phyloP scores from a whole-genome alignment of 1,140 invertebrate species.

The Coptotermes formosanus region DNA sequence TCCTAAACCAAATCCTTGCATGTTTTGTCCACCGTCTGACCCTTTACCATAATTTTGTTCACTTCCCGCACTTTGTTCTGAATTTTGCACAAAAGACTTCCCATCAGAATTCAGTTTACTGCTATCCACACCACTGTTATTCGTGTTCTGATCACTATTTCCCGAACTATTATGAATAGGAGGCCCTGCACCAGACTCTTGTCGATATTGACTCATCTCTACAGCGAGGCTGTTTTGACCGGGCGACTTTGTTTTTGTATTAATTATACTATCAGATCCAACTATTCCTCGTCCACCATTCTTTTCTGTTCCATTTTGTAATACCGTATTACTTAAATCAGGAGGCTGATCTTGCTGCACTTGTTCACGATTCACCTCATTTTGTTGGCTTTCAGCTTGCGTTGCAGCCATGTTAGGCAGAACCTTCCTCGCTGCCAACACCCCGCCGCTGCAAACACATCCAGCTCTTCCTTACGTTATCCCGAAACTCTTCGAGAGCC shows the following conservation, averaged over 20 bases:
- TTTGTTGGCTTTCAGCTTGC: constrained; percentile 59
- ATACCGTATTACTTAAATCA: constrained; percentile 59
- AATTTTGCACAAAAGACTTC: constrained; percentile 46
- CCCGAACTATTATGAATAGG: constrained; percentile 45
- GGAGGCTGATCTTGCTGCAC: constrained; percentile 57
- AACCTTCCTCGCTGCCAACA: constrained; percentile 43
- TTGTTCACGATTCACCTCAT: constrained; percentile 55
- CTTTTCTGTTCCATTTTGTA: constrained; percentile 56
- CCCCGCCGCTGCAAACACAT: constrained; percentile 44
- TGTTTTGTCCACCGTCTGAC: constrained; percentile 41
- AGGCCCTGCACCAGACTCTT: constrained; percentile 50
- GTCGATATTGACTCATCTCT: constrained; percentile 57
- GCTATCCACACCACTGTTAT: constrained; percentile 46
- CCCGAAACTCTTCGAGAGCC: constrained; percentile 42
- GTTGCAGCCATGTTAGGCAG: constrained; percentile 61
- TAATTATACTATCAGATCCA: constrained; percentile 43
- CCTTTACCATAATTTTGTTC: constrained; percentile 40
- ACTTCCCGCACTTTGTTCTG: constrained; percentile 42
- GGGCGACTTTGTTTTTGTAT: constrained; percentile 40
- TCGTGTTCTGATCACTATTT: constrained; percentile 41
- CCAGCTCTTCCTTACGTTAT: constrained; percentile 42
- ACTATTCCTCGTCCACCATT: constrained; percentile 47
- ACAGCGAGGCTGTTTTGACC: constrained; percentile 37
- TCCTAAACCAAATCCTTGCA: constrained; percentile 40
- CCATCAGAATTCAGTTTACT: constrained; percentile 44